Evolutionary conservation across 1,140 invertebrate species (phyloP), one percentile per base, ranked within the genome.

Genomic region (Amphibalanus amphitrite): DNA sequence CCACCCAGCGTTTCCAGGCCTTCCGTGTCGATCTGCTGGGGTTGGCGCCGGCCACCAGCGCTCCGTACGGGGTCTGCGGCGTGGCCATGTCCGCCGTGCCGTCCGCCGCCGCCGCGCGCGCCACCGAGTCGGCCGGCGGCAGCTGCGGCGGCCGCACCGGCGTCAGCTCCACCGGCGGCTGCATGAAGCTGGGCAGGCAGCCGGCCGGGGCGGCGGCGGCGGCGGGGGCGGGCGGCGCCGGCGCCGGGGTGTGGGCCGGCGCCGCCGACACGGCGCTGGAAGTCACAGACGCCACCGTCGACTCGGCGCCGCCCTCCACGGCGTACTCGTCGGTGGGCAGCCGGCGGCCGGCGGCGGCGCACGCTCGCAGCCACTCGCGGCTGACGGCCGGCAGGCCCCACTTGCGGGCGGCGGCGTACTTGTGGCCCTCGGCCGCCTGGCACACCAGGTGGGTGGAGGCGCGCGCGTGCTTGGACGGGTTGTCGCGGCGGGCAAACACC

Each of bases 381-480:
- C 78, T 86, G 0, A 95, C 86, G 29, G 88, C 89, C 85, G 90
- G 81, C 70, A 92, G 77, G 26, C 84, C 84, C 93, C 92, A 96
- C 77, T 90, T 91, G 0, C 90, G 79, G 0, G 92, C 90, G 15
- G 90, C 92, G 47, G 80, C 79, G 79, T 92, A 95, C 78, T 96
- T 96, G 69, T 87, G 86, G 0, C 92, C 91, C 72, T 82, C 82
- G 0, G 90, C 80, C 0, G 80, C 80, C 15, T 87, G 86, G 72
- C 90, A 91, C 29, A 95, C 80, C 0, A 96, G 82, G 80, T 93
- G 91, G 0, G 90, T 93, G 13, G 85, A 86, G 0, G 84, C 83
- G 13, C 82, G 70, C 0, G 86, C 79, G 69, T 75, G 74, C 29
- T 81, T 82, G 23, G 79, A 80, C 26, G 78, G 78, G 30, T 82